phyloP scores from a whole-genome alignment of 2,888 invertebrate genomes.

The Cyclophora punctaria region DNA sequence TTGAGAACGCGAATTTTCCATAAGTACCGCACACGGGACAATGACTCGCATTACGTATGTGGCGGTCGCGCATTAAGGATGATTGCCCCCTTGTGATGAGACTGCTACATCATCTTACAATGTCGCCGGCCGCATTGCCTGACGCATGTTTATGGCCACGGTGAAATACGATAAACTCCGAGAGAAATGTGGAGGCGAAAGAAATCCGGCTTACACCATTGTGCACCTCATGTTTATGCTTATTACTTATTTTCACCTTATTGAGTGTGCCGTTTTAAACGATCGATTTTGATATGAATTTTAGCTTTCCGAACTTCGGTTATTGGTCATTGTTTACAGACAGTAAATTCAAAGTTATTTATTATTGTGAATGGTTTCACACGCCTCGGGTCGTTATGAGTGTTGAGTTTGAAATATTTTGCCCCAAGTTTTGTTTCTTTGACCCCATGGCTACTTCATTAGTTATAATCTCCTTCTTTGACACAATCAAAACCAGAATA shows the following conservation, averaged over 20 bases:
- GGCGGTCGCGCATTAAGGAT: slow-evolving; percentile 72
- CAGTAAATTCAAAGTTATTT: slow-evolving; percentile 15
- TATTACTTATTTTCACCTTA: slow-evolving; percentile 70
- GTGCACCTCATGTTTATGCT: slow-evolving; percentile 64
- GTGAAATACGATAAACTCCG: slow-evolving; percentile 67
- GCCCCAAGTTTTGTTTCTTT: slow-evolving; percentile 19
- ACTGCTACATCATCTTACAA: slow-evolving; percentile 70
- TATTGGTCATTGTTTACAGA: slow-evolving; percentile 30
- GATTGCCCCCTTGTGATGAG: slow-evolving; percentile 75
- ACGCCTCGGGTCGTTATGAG: slow-evolving; percentile 8
- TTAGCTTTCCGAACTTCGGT: slow-evolving; percentile 29
- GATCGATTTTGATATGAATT: slow-evolving; percentile 46
- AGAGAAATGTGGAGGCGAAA: slow-evolving; percentile 67
- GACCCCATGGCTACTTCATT: slow-evolving; percentile 35
- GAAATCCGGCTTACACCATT: slow-evolving; percentile 64
- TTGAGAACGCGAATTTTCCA: slow-evolving; percentile 76
- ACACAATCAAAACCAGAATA: slow-evolving; percentile 46
- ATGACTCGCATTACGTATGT: slow-evolving; percentile 75
- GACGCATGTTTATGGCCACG: slow-evolving; percentile 60
- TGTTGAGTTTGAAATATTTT: slow-evolving; percentile 1
- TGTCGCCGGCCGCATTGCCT: slow-evolving; percentile 63
- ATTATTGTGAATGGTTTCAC: slow-evolving; percentile 24
- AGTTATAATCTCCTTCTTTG: slow-evolving; percentile 38
- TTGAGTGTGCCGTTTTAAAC: slow-evolving; percentile 48
- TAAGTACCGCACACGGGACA: slow-evolving; percentile 74